A percentile compares a stretch with the other conserved stretches of the same genome.
These are phyloP conservation scores for Acanthurus leucopareius DNA, from an alignment of 2,797 vertebrate species.

Conservation along the genomic window DNA sequence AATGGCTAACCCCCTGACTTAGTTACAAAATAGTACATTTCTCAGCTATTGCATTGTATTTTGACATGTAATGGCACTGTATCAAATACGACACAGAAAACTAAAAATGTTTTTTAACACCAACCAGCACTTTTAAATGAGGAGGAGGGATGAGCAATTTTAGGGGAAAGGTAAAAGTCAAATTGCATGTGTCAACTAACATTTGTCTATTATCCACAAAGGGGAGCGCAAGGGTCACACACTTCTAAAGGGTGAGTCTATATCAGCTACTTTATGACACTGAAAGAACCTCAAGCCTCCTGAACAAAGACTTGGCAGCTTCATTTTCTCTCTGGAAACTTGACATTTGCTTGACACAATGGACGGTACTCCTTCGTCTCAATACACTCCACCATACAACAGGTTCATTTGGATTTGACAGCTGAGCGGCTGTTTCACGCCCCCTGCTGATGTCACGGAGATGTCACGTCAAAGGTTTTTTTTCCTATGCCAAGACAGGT, in stretches of 20 bases:
- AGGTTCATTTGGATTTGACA: conserved; percentile 15
- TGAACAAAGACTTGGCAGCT: conserved; percentile 79
- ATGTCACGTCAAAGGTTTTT: not conserved
- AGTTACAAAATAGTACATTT: conserved; percentile 37
- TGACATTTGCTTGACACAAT: conserved; percentile 70
- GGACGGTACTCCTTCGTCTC: not conserved
- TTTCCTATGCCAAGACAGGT: conserved; percentile 4
- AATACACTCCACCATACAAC: not conserved
- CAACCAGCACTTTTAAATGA: too few relatives aligned
- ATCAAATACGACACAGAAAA: not conserved
- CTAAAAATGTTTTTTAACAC: not conserved
- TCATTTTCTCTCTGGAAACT: conserved; percentile 82
- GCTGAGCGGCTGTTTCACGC: not conserved
- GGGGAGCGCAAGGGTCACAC: conserved; percentile 15
- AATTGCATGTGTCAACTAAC: too few relatives aligned
- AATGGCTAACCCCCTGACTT: conserved; percentile 30
- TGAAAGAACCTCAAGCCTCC: conserved; percentile 79
- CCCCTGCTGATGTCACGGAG: not conserved
- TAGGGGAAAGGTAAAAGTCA: not conserved
- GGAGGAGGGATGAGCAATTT: too few relatives aligned
- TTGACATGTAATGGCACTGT: conserved; percentile 6
- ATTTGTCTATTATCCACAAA: conserved; percentile 19
- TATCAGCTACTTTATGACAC: conserved; percentile 52
- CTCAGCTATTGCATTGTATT: not conserved
- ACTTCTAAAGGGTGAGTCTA: conserved; percentile 47